A percentile compares a stretch with the other conserved stretches of the same genome.
Conservation (phyloP, 2,113 vertebrate genomes). For the Mustela nigripes region DNA sequence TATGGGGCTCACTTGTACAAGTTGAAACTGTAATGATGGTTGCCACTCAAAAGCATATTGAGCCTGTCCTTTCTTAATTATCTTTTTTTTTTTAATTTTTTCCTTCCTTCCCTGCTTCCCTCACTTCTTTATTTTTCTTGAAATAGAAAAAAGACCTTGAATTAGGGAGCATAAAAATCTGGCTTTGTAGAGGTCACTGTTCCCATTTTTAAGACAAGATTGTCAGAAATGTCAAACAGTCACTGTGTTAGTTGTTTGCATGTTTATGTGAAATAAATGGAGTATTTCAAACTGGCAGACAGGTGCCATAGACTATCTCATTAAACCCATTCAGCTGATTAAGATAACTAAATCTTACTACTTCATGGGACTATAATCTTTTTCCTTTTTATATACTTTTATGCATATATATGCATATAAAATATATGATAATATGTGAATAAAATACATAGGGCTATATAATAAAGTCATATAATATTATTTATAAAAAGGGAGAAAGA, state of each 20-base stretch:
- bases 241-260: neutral
- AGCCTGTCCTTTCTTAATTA: neutral
- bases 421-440: neutral
- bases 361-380: neutral
- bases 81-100: neutral
- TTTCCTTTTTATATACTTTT: neutral
- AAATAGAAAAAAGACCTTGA: neutral
- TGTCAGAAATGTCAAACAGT: slow-evolving; percentile 13
- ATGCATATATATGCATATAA: neutral
- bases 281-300: slow-evolving; percentile 35
- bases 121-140: neutral
- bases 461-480: neutral
- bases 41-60: neutral
- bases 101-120: neutral
- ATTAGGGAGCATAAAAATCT: neutral
- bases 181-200: neutral
- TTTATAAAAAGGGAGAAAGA: neutral
- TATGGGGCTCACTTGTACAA: neutral
- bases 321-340: slow-evolving; percentile 27
- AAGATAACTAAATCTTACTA: neutral
- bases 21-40: neutral
- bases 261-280: slow-evolving; percentile 51
- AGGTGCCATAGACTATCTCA: neutral
- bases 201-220: neutral
- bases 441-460: neutral